Conservation (phyloP, 2,888 invertebrate species). For the Argyresthia albistria region DNA sequence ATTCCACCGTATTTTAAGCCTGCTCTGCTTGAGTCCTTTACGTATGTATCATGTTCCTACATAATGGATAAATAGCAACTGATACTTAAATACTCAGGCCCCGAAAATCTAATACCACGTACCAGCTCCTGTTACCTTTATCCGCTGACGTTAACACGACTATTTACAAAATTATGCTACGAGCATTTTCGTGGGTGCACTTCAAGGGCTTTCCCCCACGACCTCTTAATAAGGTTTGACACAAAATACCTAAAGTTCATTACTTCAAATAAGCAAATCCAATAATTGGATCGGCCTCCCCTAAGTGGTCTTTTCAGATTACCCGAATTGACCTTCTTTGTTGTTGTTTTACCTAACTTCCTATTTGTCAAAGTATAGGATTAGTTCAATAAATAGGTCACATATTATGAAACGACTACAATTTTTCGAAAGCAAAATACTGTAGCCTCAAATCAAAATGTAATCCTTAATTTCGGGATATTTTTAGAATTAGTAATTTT, state of each 20-base stretch:
- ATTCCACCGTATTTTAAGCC: not conserved
- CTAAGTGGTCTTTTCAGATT: constrained; percentile 21
- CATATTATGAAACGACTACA: too few relatives aligned
- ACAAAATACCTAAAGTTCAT: constrained; percentile 56
- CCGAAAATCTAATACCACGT: constrained; percentile 4
- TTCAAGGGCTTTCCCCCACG: constrained; percentile 61
- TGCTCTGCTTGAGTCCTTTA: constrained; percentile 4
- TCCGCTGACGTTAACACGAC: constrained; percentile 41
- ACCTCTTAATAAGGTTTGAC: constrained; percentile 58
- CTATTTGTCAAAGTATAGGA: too few relatives aligned
- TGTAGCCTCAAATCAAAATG: too few relatives aligned
- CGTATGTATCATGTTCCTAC: not conserved
- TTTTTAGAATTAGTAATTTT: too few relatives aligned
- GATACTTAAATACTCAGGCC: not conserved
- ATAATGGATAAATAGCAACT: not conserved
- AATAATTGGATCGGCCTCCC: constrained; percentile 47
- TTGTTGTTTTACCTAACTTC: too few relatives aligned
- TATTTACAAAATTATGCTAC: constrained; percentile 54
- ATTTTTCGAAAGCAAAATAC: too few relatives aligned
- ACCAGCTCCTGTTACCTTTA: constrained; percentile 49
- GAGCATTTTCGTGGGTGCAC: constrained; percentile 57
- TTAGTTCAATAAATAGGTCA: too few relatives aligned
- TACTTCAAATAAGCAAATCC: constrained; percentile 51
- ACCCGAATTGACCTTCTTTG: constrained; percentile 11
- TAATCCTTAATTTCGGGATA: too few relatives aligned